Evolutionary conservation across 2,888 invertebrate species (phyloP).

Genomic region (Augochlorella aurata): DNA sequence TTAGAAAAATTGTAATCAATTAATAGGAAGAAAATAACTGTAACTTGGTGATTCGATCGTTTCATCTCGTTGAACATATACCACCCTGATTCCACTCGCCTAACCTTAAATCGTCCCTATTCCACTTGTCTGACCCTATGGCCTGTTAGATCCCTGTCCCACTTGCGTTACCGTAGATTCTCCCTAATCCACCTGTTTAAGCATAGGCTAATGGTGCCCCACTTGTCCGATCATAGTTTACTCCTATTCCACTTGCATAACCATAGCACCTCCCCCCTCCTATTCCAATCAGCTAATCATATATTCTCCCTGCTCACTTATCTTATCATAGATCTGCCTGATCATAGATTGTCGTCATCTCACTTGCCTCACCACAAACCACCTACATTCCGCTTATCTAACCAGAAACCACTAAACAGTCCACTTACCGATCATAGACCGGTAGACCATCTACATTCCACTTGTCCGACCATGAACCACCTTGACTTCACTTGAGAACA

Average conservation of each 20-base stretch:
- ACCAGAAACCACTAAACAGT: background rate
- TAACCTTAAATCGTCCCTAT: background rate
- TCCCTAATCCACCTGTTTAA: background rate
- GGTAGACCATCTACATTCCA: background rate
- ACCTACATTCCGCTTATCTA: background rate
- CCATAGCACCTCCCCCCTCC: background rate
- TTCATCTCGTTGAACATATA: background rate
- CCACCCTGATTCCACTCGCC: background rate
- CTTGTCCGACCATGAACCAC: background rate
- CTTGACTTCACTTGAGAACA: too few relatives aligned
- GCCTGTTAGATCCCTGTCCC: background rate
- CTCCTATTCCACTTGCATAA: background rate
- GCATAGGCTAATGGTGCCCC: background rate
- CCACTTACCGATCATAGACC: background rate
- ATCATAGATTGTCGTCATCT: slow-evolving; percentile 1
- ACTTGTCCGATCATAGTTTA: background rate
- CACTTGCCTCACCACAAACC: background rate
- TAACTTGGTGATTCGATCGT: background rate
- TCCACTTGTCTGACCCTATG: background rate
- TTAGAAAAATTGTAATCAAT: too few relatives aligned
- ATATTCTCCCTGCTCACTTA: background rate
- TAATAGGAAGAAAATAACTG: too few relatives aligned
- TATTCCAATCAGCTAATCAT: too few relatives aligned
- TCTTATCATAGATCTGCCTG: background rate
- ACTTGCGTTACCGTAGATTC: background rate